A percentile compares a stretch with the other conserved stretches of the same genome.
Conservation (phyloP, 2,888 invertebrate genomes). For the Anaspis maculata region DNA sequence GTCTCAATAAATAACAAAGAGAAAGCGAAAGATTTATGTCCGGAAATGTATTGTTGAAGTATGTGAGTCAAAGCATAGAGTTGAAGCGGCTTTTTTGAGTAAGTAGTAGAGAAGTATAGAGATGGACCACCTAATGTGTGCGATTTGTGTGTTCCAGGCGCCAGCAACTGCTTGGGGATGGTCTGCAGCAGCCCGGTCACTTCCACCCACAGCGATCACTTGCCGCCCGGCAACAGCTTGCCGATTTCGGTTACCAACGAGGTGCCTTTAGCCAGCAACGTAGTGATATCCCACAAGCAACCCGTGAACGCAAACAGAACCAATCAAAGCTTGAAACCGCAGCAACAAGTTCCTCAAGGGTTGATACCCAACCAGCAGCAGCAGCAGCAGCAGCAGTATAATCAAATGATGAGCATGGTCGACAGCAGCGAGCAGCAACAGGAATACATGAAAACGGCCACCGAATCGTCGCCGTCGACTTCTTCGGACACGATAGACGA, state of each 20-base stretch:
- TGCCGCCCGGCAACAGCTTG: conserved; percentile 25
- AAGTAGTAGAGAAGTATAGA: too few species aligned
- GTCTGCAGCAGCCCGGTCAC: conserved; percentile 34
- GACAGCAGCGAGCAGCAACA: conserved; percentile 45
- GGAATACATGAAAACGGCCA: conserved; percentile 42
- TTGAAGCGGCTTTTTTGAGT: too few species aligned
- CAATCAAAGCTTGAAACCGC: conserved; percentile 28
- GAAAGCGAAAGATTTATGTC: too few species aligned
- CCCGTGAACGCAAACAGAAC: conserved; percentile 29
- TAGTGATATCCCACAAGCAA: conserved; percentile 29
- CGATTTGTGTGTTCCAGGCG: too few species aligned
- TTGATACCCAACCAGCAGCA: neutral
- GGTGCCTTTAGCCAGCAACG: conserved; percentile 41
- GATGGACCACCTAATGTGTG: too few species aligned
- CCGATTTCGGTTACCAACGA: conserved; percentile 33
- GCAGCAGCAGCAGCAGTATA: conserved; percentile 15
- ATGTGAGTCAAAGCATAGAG: too few species aligned
- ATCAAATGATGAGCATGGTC: conserved; percentile 23
- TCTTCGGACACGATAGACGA: conserved; percentile 48
- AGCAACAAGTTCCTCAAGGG: conserved; percentile 23
- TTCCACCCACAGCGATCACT: conserved; percentile 25
- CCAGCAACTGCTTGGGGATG: conserved; percentile 32
- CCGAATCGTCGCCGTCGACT: conserved; percentile 48
- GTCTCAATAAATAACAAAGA: too few species aligned
- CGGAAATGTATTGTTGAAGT: too few species aligned